These are phyloP conservation scores for Pangasius sanitwongsei DNA, from an alignment of 2,797 vertebrate genomes.

Conservation along the genomic window DNA sequence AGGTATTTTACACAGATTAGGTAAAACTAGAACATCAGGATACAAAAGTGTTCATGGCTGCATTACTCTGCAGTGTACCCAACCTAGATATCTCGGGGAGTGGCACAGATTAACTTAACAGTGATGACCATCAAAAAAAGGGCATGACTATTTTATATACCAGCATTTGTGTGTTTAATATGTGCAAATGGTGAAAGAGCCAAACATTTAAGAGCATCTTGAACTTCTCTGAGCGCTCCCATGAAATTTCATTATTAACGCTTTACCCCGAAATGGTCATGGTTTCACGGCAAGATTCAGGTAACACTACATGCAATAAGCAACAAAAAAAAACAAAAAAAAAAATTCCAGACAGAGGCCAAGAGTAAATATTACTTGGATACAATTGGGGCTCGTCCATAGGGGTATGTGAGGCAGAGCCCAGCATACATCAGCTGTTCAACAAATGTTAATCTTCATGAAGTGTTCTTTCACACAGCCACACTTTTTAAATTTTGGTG, in stretches of 20 bases:
- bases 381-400: neutral
- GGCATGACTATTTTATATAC: neutral
- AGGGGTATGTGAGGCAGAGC: neutral
- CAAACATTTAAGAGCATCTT: neutral
- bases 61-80: neutral
- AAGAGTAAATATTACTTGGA: neutral
- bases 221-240: neutral
- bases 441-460: neutral
- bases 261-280: constrained; percentile 43
- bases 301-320: neutral
- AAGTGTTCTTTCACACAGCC: neutral
- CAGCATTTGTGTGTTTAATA: neutral
- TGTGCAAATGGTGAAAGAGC: neutral
- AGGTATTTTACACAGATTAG: neutral
- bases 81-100: neutral
- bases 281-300: constrained; percentile 13
- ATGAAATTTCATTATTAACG: constrained; percentile 30
- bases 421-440: neutral
- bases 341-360: neutral
- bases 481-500: neutral
- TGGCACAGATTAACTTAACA: neutral
- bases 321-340: neutral
- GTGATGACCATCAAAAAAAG: neutral
- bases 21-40: neutral
- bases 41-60: neutral